Percentiles rank a stretch among this genome's conserved stretches.
phyloP scores from a whole-genome alignment of 2,797 vertebrate genomes.

The Mormyrus hasselquistii region DNA sequence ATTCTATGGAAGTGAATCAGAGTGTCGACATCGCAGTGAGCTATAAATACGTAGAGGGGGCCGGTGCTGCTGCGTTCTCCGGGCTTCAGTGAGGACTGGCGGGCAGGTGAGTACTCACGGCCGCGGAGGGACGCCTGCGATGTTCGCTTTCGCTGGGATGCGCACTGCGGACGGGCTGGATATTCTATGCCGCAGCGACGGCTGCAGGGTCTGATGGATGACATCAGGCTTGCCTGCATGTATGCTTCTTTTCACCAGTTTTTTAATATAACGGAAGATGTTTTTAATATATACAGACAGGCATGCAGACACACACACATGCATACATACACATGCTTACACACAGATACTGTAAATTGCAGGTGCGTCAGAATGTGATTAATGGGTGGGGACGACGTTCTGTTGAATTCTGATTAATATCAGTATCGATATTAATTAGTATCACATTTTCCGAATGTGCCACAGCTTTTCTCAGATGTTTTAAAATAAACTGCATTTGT shows the following conservation, averaged over 20 bases:
- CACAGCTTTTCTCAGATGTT: background rate
- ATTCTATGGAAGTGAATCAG: conserved; percentile 47
- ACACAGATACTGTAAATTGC: background rate
- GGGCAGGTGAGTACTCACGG: conserved; percentile 48
- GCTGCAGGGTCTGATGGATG: background rate
- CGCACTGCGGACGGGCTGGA: background rate
- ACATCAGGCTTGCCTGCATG: background rate
- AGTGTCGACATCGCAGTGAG: conserved; percentile 40
- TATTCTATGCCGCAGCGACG: background rate
- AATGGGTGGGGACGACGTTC: background rate
- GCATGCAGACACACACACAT: background rate
- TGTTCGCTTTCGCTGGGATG: background rate
- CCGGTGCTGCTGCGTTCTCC: conserved; percentile 21
- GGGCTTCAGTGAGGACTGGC: conserved; percentile 37
- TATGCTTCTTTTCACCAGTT: background rate
- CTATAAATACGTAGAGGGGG: conserved; percentile 51
- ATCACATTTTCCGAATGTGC: background rate
- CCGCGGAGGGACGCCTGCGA: background rate
- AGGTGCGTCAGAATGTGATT: background rate
- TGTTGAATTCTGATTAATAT: background rate
- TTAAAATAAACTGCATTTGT: background rate
- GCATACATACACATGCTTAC: background rate
- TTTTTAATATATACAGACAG: background rate
- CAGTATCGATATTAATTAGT: background rate
- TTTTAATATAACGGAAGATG: background rate